These are phyloP conservation scores for Panulirus ornatus DNA, from an alignment of 1,140 invertebrate genomes.

Conservation along the genomic window DNA sequence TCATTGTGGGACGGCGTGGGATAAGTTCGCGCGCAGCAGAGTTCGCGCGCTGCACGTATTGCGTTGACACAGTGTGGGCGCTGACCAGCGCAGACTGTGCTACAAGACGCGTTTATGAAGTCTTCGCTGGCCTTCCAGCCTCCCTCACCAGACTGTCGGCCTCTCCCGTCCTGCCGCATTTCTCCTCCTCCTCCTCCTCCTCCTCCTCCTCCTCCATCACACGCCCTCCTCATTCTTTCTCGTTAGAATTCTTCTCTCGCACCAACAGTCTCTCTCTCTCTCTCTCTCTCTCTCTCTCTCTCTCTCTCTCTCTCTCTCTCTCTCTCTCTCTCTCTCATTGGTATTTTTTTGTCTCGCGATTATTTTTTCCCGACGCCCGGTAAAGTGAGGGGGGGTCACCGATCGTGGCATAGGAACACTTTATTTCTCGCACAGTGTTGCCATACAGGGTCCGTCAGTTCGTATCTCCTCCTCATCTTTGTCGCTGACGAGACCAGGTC, in stretches of 20 bases:
- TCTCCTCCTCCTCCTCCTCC: background rate
- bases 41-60: too few relatives aligned
- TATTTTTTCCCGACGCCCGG: too few relatives aligned
- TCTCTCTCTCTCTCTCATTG: background rate
- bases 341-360: background rate
- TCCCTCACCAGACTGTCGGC: background rate
- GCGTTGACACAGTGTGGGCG: too few relatives aligned
- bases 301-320: background rate
- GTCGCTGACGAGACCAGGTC: too few relatives aligned
- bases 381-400: too few relatives aligned
- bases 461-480: background rate
- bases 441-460: too few relatives aligned
- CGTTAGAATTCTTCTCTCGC: background rate
- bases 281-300: background rate
- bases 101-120: too few relatives aligned
- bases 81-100: too few relatives aligned
- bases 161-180: background rate
- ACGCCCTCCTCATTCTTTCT: background rate
- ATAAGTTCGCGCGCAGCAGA: too few relatives aligned
- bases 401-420: too few relatives aligned
- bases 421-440: too few relatives aligned
- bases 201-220: background rate
- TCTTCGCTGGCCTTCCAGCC: background rate
- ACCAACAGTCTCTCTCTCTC: background rate
- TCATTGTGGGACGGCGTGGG: too few relatives aligned